Evolutionary conservation across 2,797 vertebrate species (phyloP), one percentile per base, ranked within the genome.

Genomic region (Tenualosa ilisha): DNA sequence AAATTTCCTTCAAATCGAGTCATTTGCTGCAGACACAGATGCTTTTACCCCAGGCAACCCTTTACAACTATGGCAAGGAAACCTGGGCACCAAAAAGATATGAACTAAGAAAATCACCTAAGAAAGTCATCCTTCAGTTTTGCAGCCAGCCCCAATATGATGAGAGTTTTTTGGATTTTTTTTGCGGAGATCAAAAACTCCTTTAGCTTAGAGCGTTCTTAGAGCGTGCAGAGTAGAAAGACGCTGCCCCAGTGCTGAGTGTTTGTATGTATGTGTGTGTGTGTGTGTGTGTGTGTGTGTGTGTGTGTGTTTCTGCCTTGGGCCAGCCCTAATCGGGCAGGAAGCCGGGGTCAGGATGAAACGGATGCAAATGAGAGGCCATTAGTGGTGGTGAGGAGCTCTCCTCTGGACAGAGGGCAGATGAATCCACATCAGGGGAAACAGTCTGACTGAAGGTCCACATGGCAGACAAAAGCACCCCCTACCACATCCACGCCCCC

Each of bases 281-380:
- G 54, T 56, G 54, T 56, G 54, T 56, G 54, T 56, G 54, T 56
- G 54, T 56, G 54, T 56, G 54, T 56, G 54, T 56, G 17, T 56
- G 54, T 56, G 54, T 56, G 54, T 56, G 54, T 56, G 54, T 50
- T 3, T 51, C 17, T 56, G 54, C 54, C 22, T n/a, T 63, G 17
- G 59, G 59, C 59, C 40, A 6, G 40, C 15, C 37, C 72, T 46
- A 17, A 43, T 79, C 17, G 40, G 37, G 72, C 72, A 79, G 72
- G 72, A 79, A 46, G 72, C 37, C 72, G 20, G 17, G 40, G 40
- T 43, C 72, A 49, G 84, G 82, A 88, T 88, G 86, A 87, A 90
- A 88, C 81, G 54, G 86, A 90, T 90, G 88, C 83, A 88, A 90
- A 90, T 88, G 82, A 88, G 87, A 85, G 84, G 83, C 85, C 83